phyloP scores from a whole-genome alignment of 2,797 vertebrate species.

The Lacerta bilineata region DNA sequence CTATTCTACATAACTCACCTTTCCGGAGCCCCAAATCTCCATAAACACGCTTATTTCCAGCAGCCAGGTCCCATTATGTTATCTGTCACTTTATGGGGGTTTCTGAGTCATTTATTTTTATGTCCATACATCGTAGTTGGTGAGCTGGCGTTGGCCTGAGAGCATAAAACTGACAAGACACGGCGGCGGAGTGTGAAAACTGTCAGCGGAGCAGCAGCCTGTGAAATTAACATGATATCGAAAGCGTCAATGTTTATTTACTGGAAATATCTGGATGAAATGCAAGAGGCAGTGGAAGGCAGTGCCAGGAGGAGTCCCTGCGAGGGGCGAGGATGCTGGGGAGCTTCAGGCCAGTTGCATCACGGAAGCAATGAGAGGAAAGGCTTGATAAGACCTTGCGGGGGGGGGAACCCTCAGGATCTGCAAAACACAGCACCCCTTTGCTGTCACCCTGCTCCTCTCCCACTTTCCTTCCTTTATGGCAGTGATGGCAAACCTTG shows the following conservation, averaged over 20 bases:
- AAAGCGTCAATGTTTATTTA: slow-evolving; percentile 82
- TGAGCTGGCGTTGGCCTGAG: slow-evolving; percentile 66
- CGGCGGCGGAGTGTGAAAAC: slow-evolving; percentile 74
- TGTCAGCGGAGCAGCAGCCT: slow-evolving; percentile 83
- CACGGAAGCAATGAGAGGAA: neutral
- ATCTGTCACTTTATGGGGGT: slow-evolving; percentile 70
- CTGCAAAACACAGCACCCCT: neutral
- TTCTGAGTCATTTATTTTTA: slow-evolving; percentile 80
- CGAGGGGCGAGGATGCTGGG: no score
- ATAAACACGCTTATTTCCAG: slow-evolving; percentile 74
- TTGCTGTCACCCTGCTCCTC: neutral
- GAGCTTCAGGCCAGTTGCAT: no score
- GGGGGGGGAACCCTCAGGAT: no score
- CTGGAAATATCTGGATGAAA: slow-evolving; percentile 67
- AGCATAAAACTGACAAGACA: slow-evolving; percentile 82
- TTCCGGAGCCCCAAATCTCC: slow-evolving; percentile 63
- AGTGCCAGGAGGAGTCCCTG: slow-evolving; percentile 1
- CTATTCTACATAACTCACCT: neutral
- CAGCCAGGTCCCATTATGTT: slow-evolving; percentile 65
- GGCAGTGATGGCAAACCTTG: no score
- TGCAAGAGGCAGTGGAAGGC: slow-evolving; percentile 5
- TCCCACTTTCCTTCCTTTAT: neutral
- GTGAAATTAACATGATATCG: slow-evolving; percentile 85
- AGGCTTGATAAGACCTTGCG: neutral
- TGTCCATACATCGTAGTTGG: slow-evolving; percentile 70